Conservation (phyloP, 2,113 vertebrate genomes). For the Tenebrosternarchus preto region DNA sequence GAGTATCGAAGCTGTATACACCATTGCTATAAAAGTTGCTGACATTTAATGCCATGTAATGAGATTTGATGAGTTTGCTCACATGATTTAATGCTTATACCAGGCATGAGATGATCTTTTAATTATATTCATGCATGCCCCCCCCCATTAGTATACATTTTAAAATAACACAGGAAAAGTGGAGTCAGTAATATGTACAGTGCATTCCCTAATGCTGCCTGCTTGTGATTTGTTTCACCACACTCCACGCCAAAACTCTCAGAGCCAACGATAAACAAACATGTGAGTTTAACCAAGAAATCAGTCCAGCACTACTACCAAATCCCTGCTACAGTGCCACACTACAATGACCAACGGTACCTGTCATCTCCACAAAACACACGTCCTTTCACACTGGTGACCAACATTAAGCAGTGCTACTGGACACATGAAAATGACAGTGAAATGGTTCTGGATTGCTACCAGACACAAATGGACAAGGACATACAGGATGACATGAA, state of each 20-base stretch:
- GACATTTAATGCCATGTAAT: no score
- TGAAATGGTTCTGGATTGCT: constrained; percentile 5
- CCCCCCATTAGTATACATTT: not conserved
- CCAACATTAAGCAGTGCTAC: not conserved
- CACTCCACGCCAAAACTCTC: not conserved
- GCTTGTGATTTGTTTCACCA: not conserved
- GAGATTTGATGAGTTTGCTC: no score
- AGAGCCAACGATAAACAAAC: not conserved
- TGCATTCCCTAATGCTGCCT: not conserved
- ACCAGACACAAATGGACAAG: constrained; percentile 25
- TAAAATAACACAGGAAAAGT: not conserved
- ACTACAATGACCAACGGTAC: not conserved
- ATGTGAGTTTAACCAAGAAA: not conserved
- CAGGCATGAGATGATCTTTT: not conserved
- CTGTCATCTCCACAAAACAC: not conserved
- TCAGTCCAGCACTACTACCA: not conserved
- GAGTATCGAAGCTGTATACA: no score
- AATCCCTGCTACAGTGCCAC: not conserved
- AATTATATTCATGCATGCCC: not conserved
- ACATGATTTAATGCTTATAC: no score
- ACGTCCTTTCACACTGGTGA: not conserved
- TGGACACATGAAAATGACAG: not conserved
- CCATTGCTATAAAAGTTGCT: no score
- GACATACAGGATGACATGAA: not conserved
- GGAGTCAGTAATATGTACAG: not conserved